phyloP scores from a whole-genome alignment of 2,113 vertebrate species.

The Melospiza georgiana region DNA sequence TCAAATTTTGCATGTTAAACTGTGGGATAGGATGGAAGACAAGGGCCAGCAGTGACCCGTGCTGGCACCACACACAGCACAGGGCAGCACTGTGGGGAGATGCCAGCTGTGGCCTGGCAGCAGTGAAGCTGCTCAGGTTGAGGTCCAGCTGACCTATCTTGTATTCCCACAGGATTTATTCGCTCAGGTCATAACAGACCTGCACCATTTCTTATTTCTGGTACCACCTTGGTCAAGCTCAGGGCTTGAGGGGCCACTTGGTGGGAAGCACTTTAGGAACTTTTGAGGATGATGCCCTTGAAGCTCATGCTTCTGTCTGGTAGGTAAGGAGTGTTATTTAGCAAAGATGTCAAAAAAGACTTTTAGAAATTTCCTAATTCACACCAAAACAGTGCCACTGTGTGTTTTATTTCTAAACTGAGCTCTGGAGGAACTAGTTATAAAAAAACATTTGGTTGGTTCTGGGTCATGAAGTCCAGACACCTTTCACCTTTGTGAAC shows the following conservation, averaged over 20 bases:
- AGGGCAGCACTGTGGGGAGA: neutral
- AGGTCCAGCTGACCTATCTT: neutral
- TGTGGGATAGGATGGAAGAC: neutral
- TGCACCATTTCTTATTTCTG: neutral
- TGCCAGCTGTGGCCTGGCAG: neutral
- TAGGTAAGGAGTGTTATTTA: neutral
- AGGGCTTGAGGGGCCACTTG: neutral
- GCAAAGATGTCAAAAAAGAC: neutral
- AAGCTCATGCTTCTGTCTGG: neutral
- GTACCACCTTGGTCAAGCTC: neutral
- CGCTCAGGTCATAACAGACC: neutral
- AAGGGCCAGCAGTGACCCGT: neutral
- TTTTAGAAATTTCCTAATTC: neutral
- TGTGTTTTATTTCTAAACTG: neutral
- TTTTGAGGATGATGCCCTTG: neutral
- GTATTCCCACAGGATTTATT: neutral
- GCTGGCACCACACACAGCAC: neutral
- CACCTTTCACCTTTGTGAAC: neutral
- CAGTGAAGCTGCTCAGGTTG: neutral
- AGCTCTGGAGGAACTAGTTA: neutral
- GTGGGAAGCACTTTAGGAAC: neutral
- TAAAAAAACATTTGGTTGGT: neutral
- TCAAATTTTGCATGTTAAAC: neutral
- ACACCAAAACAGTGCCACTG: fast-evolving
- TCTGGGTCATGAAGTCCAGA: neutral